Base-by-base conservation (phyloP, 2,113 vertebrate genomes). In the Chamaea fasciata region DNA sequence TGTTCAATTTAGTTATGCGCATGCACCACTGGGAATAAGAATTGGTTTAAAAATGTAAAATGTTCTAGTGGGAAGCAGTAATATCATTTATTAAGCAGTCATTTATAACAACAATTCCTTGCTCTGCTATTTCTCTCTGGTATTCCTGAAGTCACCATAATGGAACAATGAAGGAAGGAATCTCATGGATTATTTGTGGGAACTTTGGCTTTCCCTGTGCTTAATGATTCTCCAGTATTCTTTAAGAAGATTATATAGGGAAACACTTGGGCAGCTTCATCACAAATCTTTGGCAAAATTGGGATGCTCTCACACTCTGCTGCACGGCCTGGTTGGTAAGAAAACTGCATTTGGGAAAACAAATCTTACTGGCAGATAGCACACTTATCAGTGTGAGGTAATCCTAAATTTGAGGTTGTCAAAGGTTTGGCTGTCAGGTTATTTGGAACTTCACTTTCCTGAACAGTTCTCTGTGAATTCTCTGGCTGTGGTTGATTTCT, bases 11-110 rank as follows among this genome's bases (percentile, higher is more conserved):
- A 78, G 26, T n/a, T 17, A 31, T 57, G 42, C 31, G n/a, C 3
- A 24, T 3, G 33, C 27, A 28, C 49, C 15, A 50, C 30, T 46
- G 23, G 44, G 52, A 77, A 52, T 12, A 77, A 52, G 42, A 77
- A 69, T 52, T 35, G 33, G 8, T 47, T 70, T 57, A 21, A n/a
- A 86, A 71, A 50, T 27, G 14, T 42, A 28, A 77, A 64, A 10
- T 8, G 1, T 13, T 68, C 7, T 41, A 39, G 31, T 22, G 30
- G 27, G 16, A 88, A 80, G 30, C 14, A 46, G 11, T 30, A 53
- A 26, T 63, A 33, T 7, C 8, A 1, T 1, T 7, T 9, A 2
- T 1, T 4, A 46, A 30, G 33, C 23, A 52, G 28, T 30, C 4
- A 15, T 56, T 55, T 68, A 7, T 27, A 44, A 41, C 5, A 13